These are phyloP conservation scores for Coptotermes formosanus DNA, from an alignment of 1,140 invertebrate species.

Conservation along the genomic window DNA sequence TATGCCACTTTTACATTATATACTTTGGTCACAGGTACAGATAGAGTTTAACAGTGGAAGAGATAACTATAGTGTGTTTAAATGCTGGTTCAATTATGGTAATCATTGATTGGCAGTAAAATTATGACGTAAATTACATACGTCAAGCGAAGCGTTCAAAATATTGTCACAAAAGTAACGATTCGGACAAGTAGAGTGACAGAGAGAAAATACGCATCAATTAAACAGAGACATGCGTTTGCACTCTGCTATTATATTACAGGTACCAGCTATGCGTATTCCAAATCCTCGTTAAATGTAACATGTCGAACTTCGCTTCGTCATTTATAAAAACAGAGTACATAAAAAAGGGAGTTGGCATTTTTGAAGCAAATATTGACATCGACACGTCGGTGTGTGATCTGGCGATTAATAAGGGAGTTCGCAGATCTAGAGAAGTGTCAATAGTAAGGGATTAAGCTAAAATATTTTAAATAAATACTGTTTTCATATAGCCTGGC, in stretches of 20 bases:
- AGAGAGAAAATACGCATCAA: background rate
- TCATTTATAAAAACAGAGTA: background rate
- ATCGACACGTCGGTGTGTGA: background rate
- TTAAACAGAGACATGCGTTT: background rate
- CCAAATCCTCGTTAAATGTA: constrained; percentile 4
- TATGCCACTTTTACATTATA: background rate
- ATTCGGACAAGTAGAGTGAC: background rate
- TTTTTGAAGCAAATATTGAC: background rate
- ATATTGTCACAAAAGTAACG: background rate
- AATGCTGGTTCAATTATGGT: background rate
- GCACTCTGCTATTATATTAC: background rate
- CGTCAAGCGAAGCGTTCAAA: background rate
- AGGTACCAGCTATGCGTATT: background rate
- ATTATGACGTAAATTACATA: background rate
- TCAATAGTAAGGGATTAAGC: background rate
- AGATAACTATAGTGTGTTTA: constrained; percentile 6
- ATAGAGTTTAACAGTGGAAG: background rate
- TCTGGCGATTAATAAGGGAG: background rate
- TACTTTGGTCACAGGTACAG: background rate
- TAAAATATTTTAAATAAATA: background rate
- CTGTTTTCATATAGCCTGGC: too few relatives aligned
- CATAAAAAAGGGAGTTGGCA: background rate
- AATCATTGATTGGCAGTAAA: constrained; percentile 5
- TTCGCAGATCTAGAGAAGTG: background rate
- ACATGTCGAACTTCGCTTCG: background rate